Evolutionary conservation across 2,797 vertebrate genomes (phyloP).

Genomic region (Lepus oiostolus): DNA sequence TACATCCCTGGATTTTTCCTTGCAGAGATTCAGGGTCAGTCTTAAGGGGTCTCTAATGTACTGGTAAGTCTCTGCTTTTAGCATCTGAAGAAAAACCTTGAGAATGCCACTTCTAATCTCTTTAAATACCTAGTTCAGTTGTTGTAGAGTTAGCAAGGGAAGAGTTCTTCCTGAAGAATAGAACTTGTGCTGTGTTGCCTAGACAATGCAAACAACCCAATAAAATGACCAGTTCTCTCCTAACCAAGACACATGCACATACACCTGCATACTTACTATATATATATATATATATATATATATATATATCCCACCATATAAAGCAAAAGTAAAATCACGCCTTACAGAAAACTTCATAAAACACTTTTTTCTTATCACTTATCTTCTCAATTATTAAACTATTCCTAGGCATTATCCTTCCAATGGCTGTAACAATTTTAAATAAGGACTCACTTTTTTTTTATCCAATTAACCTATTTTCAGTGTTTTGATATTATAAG

Average conservation of each 20-base stretch:
- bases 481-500: constrained; percentile 9
- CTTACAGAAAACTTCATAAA: constrained; percentile 25
- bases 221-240: background rate
- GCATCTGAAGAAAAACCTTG: background rate
- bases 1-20: background rate
- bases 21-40: background rate
- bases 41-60: background rate
- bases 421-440: background rate
- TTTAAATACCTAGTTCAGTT: background rate
- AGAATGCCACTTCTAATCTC: background rate
- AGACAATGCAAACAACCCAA: background rate
- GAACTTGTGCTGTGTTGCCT: background rate
- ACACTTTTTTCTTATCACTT: background rate
- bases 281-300: background rate
- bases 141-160: constrained; percentile 39
- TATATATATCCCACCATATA: background rate
- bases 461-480: constrained; percentile 35
- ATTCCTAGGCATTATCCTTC: background rate
- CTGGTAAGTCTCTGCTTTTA: background rate
- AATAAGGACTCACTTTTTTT: constrained; percentile 46
- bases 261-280: background rate
- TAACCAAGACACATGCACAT: background rate
- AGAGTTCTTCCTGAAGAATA: background rate
- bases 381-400: background rate
- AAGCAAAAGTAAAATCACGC: constrained; percentile 49